Percentiles rank a stretch among this genome's conserved stretches.
Conservation (phyloP, 2,888 invertebrate species). For the Tachina lurida region DNA sequence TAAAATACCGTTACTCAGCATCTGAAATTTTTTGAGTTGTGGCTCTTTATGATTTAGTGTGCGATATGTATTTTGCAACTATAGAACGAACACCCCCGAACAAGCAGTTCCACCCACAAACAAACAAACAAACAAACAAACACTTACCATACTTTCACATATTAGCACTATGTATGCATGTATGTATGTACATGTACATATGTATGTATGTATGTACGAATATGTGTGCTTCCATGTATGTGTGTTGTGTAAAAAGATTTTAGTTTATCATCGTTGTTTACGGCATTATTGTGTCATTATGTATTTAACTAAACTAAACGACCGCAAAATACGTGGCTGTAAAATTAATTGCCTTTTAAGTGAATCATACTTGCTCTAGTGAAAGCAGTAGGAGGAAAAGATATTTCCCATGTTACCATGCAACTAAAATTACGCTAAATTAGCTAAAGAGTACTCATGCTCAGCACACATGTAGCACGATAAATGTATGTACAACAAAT, state of each 20-base stretch:
- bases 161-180: too few species aligned
- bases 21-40: too few species aligned
- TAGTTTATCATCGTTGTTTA: slow-evolving; percentile 56
- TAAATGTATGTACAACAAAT: not conserved
- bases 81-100: not conserved
- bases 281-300: slow-evolving; percentile 76
- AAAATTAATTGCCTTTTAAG: slow-evolving; percentile 83
- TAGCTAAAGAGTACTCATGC: slow-evolving; percentile 31
- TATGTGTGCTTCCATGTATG: slow-evolving; percentile 9
- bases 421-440: slow-evolving; percentile 80
- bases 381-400: slow-evolving; percentile 44
- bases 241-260: slow-evolving; percentile 19
- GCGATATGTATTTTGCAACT: not conserved
- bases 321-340: slow-evolving; percentile 81
- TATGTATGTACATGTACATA: not conserved
- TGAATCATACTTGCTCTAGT: slow-evolving; percentile 78
- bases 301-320: slow-evolving; percentile 78
- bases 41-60: too few species aligned
- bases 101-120: not conserved
- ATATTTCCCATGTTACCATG: slow-evolving; percentile 74
- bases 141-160: not conserved
- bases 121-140: not conserved
- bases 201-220: not conserved
- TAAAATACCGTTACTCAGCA: too few species aligned
- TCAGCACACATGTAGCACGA: not conserved